These are phyloP conservation scores for Megaptera novaeangliae DNA, from an alignment of 2,113 vertebrate genomes.

Conservation along the genomic window DNA sequence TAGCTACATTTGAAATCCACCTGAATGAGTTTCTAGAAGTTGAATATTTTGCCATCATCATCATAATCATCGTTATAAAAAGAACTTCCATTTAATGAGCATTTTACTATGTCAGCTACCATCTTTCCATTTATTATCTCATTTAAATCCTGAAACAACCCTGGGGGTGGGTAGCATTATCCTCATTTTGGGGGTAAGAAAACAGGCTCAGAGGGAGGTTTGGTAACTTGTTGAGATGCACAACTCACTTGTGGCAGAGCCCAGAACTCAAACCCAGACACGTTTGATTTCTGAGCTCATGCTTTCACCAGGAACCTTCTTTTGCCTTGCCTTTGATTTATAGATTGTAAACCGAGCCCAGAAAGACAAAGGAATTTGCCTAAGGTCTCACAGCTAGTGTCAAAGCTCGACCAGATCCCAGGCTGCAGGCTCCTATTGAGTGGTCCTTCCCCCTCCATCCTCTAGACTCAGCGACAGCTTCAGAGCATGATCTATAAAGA, in stretches of 20 bases:
- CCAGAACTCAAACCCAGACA: background rate
- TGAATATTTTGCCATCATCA: background rate
- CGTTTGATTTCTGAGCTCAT: background rate
- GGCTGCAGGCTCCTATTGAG: too few relatives aligned
- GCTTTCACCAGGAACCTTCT: background rate
- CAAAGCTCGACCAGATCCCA: background rate
- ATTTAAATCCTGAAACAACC: background rate
- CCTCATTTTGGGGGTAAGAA: background rate
- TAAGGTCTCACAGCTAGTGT: background rate
- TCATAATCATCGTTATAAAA: background rate
- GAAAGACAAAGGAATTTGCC: background rate
- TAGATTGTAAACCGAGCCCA: background rate
- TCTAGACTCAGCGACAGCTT: background rate
- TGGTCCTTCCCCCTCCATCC: background rate
- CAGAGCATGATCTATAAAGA: background rate
- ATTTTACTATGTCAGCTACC: background rate
- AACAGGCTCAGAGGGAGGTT: background rate
- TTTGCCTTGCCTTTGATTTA: background rate
- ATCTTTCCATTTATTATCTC: background rate
- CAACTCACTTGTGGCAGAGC: background rate
- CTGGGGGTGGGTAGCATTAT: too few relatives aligned
- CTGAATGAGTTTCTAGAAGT: background rate
- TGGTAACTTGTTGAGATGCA: background rate
- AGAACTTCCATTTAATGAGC: background rate
- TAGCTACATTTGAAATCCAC: background rate